Percentiles rank a stretch among this genome's conserved stretches.
Conservation (phyloP, 2,888 invertebrate genomes). For the Neoaliturus tenellus region DNA sequence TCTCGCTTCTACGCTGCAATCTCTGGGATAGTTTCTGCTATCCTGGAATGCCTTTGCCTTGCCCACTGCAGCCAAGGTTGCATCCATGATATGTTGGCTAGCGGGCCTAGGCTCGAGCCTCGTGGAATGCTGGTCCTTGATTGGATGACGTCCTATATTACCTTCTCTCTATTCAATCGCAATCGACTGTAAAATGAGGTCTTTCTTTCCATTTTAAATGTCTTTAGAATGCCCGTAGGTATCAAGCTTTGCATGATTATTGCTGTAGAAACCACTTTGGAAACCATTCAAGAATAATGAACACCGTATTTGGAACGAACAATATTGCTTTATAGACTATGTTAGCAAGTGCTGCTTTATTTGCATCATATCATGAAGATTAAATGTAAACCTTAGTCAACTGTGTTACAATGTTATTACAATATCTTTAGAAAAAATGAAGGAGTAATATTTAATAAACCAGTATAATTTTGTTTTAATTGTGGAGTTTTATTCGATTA, state of each 20-base stretch:
- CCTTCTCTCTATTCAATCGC: constrained; percentile 23
- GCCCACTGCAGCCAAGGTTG: neutral
- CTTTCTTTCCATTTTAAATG: constrained; percentile 1
- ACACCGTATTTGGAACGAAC: neutral
- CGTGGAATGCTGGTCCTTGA: neutral
- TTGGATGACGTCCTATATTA: neutral
- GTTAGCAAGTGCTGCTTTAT: neutral
- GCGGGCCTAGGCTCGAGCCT: neutral
- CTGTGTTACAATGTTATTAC: too few relatives aligned
- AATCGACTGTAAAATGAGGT: constrained; percentile 16
- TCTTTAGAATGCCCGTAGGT: neutral
- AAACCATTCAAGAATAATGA: neutral
- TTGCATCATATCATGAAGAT: too few relatives aligned
- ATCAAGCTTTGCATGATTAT: neutral
- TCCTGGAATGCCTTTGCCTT: neutral
- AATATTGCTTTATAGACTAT: neutral
- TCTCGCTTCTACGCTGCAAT: neutral
- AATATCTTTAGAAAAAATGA: too few relatives aligned
- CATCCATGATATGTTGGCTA: neutral
- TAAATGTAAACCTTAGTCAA: too few relatives aligned
- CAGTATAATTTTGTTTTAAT: too few relatives aligned
- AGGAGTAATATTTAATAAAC: too few relatives aligned
- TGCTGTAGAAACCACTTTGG: neutral
- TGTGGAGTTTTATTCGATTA: too few relatives aligned
- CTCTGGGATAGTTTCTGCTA: neutral